Percentiles rank a stretch among this genome's conserved stretches.
Evolutionary conservation across 2,113 vertebrate species (phyloP).

Genomic region (Ammospiza nelsoni): DNA sequence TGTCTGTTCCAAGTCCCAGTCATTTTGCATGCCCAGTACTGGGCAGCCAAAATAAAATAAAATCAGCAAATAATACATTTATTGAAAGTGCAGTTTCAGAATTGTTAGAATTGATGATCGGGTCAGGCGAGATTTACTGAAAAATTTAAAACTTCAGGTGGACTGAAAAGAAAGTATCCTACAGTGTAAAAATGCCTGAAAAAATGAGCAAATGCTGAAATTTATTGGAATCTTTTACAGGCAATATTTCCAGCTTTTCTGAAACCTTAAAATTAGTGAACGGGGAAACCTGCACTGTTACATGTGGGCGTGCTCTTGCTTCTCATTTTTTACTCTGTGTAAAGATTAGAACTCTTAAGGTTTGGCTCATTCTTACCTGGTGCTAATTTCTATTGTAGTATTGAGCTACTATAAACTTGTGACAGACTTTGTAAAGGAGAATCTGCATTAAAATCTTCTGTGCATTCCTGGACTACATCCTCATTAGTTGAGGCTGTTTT

Average conservation of each 20-base stretch:
- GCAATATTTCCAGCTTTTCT: not conserved
- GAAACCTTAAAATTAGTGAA: not conserved
- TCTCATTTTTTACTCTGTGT: not conserved
- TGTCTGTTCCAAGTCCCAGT: not conserved
- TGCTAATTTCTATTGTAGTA: not conserved
- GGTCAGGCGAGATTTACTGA: not conserved
- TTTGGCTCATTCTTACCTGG: not conserved
- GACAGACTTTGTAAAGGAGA: not conserved
- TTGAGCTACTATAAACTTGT: not conserved
- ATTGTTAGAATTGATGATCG: not conserved
- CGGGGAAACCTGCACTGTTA: not conserved
- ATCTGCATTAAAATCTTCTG: not conserved
- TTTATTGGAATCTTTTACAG: not conserved
- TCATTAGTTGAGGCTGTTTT: accelerated
- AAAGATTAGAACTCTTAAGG: not conserved
- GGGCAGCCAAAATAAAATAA: not conserved
- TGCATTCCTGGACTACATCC: not conserved
- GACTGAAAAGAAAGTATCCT: not conserved
- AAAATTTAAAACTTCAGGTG: not conserved
- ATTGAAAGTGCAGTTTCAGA: not conserved
- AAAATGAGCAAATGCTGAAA: not conserved
- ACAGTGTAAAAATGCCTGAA: not conserved
- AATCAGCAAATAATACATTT: not conserved
- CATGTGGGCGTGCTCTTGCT: not conserved
- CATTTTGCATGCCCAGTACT: not conserved